Percentiles rank a stretch among this genome's conserved stretches.
These are phyloP conservation scores for Agrilus planipennis DNA, from an alignment of 1,140 invertebrate species.

Conservation along the genomic window DNA sequence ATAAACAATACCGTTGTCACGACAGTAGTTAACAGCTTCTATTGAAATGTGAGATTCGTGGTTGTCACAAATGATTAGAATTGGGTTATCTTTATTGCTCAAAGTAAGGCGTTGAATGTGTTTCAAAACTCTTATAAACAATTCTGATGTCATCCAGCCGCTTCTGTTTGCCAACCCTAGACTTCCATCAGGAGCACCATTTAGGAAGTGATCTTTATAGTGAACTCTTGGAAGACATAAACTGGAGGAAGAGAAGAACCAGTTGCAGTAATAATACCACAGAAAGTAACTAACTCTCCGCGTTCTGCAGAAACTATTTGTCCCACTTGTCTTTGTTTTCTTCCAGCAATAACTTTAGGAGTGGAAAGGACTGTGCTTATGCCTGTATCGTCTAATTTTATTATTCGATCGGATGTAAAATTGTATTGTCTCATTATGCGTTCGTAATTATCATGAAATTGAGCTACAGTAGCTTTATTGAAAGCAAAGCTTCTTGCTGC, in stretches of 20 bases:
- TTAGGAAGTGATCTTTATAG: background rate
- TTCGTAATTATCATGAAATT: constrained; percentile 7
- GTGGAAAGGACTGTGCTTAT: constrained; percentile 34
- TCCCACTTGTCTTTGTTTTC: constrained; percentile 21
- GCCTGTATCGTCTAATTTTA: constrained; percentile 37
- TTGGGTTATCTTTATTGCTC: background rate
- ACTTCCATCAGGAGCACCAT: background rate
- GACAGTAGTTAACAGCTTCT: constrained; percentile 23
- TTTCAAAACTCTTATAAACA: background rate
- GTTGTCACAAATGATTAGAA: constrained; percentile 26
- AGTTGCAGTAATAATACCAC: background rate
- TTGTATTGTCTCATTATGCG: constrained; percentile 27
- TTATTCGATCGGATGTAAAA: constrained; percentile 31
- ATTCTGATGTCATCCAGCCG: background rate
- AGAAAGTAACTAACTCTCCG: background rate
- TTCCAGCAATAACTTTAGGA: constrained; percentile 32
- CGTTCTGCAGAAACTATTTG: background rate
- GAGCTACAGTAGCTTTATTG: background rate
- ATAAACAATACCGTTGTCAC: constrained; percentile 28
- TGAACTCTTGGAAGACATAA: too few species aligned
- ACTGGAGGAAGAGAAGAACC: background rate
- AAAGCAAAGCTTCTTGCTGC: background rate
- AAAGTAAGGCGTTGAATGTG: background rate
- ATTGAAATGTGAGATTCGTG: constrained; percentile 30
- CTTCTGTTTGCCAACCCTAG: background rate